Percentiles rank a stretch among this genome's conserved stretches.
phyloP scores from a whole-genome alignment of 2,888 invertebrate genomes.

The Orgyia antiqua region DNA sequence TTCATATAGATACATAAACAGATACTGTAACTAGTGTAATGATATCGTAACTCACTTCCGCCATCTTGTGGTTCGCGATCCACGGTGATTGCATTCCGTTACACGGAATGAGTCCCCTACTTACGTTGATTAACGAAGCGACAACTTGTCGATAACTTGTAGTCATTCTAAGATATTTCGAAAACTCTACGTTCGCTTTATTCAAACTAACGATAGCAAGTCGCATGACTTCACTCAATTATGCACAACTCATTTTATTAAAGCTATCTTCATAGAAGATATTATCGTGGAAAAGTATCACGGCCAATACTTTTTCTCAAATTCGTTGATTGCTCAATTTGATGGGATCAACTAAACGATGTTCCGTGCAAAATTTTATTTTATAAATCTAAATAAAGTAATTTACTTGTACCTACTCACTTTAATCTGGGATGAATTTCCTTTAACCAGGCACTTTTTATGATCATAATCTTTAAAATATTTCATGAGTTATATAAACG shows the following conservation, averaged over 20 bases:
- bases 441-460: no score
- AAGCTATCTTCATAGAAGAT: conserved; percentile 18
- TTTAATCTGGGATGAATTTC: no score
- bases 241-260: conserved; percentile 11
- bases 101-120: conserved; percentile 23
- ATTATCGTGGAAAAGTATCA: conserved; percentile 16
- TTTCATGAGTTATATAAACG: no score
- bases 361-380: conserved; percentile 15
- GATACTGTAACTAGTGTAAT: conserved; percentile 16
- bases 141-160: conserved; percentile 16
- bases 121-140: conserved; percentile 34
- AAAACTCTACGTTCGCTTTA: conserved; percentile 9
- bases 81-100: conserved; percentile 48
- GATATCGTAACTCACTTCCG: conserved; percentile 30
- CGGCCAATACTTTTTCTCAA: conserved; percentile 7
- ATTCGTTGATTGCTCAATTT: conserved; percentile 17
- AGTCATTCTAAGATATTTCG: conserved; percentile 10
- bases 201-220: conserved; percentile 13
- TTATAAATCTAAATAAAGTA: no score
- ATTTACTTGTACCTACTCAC: no score
- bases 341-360: conserved; percentile 13
- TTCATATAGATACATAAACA: conserved; percentile 16
- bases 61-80: conserved; percentile 25
- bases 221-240: conserved; percentile 26
- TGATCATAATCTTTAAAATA: no score